Evolutionary conservation across 2,113 vertebrate species (phyloP).

Genomic region (Ammodytes marinus): DNA sequence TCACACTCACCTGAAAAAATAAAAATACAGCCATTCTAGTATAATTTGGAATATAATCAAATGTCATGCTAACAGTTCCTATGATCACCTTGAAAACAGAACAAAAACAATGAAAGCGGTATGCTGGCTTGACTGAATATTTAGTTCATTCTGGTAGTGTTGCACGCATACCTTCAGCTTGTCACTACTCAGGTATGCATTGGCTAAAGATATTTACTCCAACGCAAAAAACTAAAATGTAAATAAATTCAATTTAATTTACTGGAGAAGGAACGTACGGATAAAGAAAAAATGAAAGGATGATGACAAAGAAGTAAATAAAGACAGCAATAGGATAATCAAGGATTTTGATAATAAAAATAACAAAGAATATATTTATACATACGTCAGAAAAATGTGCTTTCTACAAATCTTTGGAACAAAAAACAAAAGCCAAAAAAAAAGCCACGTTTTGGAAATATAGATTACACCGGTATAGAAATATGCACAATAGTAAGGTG

Average conservation of each 20-base stretch:
- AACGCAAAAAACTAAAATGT: constrained; percentile 6
- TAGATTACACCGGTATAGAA: constrained; percentile 80
- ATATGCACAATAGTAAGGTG: constrained; percentile 81
- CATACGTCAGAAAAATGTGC: constrained; percentile 81
- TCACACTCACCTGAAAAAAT: constrained; percentile 48
- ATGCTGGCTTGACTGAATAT: constrained; percentile 23
- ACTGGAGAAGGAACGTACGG: constrained; percentile 40
- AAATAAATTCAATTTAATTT: constrained; percentile 56
- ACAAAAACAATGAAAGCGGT: constrained; percentile 1
- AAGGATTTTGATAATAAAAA: constrained; percentile 71
- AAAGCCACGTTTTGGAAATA: constrained; percentile 80
- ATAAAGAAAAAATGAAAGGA: constrained; percentile 43
- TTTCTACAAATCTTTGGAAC: constrained; percentile 86
- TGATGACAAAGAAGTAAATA: constrained; percentile 60
- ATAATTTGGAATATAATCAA: constrained; percentile 58
- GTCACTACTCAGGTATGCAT: constrained; percentile 29
- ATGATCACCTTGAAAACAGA: constrained; percentile 49
- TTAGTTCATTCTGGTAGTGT: constrained; percentile 52
- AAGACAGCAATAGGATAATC: constrained; percentile 70
- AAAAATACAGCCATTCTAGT: constrained; percentile 40
- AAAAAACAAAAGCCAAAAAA: constrained; percentile 77
- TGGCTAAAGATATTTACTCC: constrained; percentile 29
- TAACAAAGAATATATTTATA: constrained; percentile 81
- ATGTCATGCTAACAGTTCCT: constrained; percentile 49
- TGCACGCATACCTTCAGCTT: constrained; percentile 53